Evolutionary conservation across 2,888 invertebrate species (phyloP), one percentile per base, ranked within the genome.

Genomic region (Polydrusus cervinus): DNA sequence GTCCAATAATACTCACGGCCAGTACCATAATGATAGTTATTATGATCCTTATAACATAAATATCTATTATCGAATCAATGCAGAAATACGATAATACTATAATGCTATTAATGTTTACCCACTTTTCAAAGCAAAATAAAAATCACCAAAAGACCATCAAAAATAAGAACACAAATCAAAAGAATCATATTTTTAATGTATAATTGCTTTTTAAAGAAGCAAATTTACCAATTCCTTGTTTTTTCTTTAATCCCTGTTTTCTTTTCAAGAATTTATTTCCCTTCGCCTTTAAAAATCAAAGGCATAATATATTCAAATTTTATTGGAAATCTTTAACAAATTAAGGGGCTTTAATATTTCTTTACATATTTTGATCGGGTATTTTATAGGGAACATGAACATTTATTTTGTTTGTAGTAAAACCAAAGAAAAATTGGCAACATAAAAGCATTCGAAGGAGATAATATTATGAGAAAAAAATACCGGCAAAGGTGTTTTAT

Each of bases 231-330:
- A 20, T 18, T 11, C 11, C 18, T 2, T 51, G 51, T 51, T 18
- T 20, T 18, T 20, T 51, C 1, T 13, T 20, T 51, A 51, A 20
- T 20, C 11, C 20, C 20, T 20, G 11, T 51, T 51, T 51, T 20
- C 10, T n/a, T 20, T 51, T 51, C 2, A 10, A 5, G 0, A 9
- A 51, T 20, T 51, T 51, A 51, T 51, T 51, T 51, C 11, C 51
- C 11, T 11, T 51, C 11, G 20, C 51, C 51, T 18, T 18, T 20
- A 51, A 10, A 51, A 51, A 51, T 51, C 49, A 49, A 49, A 49
- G 49, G 8, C 8, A 18, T 51, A 20, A 20, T 51, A 20, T 18
- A 51, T 51, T 51, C 1, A 51, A 51, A 51, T 51, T 51, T 20
- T 51, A 51, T 51, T 51, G 2, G 11, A 51, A 51, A 20, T 20